A percentile compares a stretch with the other conserved stretches of the same genome.
Evolutionary conservation across 2,888 invertebrate genomes (phyloP).

Genomic region (Napeogenes sylphis): DNA sequence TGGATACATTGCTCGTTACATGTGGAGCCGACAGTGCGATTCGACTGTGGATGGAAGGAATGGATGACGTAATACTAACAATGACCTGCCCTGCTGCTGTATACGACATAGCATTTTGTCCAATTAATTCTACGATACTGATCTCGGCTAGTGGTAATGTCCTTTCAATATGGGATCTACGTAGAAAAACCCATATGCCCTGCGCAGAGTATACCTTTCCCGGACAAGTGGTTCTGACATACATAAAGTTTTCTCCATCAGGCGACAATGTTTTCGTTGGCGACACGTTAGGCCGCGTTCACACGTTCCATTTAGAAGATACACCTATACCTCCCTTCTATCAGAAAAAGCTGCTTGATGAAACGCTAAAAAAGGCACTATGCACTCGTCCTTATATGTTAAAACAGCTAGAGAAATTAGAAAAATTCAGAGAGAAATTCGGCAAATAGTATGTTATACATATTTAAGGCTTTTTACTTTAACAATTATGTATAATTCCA

Average conservation of each 20-base stretch:
- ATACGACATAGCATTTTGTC: conserved; percentile 83
- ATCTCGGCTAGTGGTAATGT: conserved; percentile 81
- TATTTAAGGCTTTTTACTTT: neutral
- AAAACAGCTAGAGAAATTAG: conserved; percentile 79
- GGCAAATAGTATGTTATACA: conserved; percentile 8
- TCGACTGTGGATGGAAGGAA: conserved; percentile 85
- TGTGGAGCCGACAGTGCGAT: conserved; percentile 88
- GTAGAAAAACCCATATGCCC: conserved; percentile 83
- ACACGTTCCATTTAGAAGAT: conserved; percentile 83
- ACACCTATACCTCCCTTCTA: conserved; percentile 86
- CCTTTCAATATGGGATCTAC: conserved; percentile 88
- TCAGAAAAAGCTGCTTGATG: conserved; percentile 80
- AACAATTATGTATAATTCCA: neutral
- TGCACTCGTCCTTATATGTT: conserved; percentile 80
- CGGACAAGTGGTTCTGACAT: conserved; percentile 62
- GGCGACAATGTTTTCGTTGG: conserved; percentile 84
- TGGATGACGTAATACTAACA: conserved; percentile 79
- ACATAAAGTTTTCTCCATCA: conserved; percentile 80
- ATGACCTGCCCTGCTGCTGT: conserved; percentile 70
- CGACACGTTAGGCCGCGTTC: conserved; percentile 81
- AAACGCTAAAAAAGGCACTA: conserved; percentile 80
- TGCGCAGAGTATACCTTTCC: conserved; percentile 78
- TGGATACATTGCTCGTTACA: conserved; percentile 82
- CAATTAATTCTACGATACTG: conserved; percentile 85
- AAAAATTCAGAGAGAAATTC: conserved; percentile 45